These are phyloP conservation scores for Octopus bimaculoides DNA, from an alignment of 1,140 invertebrate species.

Conservation along the genomic window DNA sequence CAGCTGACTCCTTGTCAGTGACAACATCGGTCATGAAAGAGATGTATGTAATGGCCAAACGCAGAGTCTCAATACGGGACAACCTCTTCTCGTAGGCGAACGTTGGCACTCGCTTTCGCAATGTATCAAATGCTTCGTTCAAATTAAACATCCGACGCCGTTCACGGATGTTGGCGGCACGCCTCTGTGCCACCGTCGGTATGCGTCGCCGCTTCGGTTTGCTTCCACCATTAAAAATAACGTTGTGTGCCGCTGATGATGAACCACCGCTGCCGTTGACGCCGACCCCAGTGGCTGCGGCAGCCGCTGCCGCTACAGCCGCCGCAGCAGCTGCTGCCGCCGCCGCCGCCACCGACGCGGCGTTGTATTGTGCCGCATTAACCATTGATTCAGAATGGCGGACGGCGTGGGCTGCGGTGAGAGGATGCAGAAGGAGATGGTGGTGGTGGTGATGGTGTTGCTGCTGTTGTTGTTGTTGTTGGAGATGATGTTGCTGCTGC, in stretches of 20 bases:
- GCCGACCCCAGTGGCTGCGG: background rate
- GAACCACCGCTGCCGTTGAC: background rate
- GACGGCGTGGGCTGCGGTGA: background rate
- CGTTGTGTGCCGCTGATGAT: background rate
- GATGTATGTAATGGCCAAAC: slow-evolving; percentile 96
- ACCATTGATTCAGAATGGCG: background rate
- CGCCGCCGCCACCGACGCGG: background rate
- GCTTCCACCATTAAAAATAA: no score
- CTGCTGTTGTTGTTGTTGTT: background rate
- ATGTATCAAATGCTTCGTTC: slow-evolving; percentile 89
- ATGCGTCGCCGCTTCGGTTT: slow-evolving; percentile 26
- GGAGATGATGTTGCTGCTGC: background rate
- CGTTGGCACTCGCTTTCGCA: slow-evolving; percentile 73
- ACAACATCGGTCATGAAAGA: slow-evolving; percentile 93
- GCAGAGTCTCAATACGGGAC: slow-evolving; percentile 93
- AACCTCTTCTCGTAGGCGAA: slow-evolving; percentile 97
- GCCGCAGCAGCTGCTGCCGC: background rate
- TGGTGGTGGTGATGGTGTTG: background rate
- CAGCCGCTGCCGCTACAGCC: background rate
- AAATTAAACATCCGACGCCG: slow-evolving; percentile 94
- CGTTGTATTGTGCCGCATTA: background rate
- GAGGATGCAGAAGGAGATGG: background rate
- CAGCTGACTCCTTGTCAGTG: slow-evolving; percentile 32
- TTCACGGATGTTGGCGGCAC: slow-evolving; percentile 66
- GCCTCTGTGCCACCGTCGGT: slow-evolving; percentile 39